Evolutionary conservation across 2,888 invertebrate species (phyloP).

Genomic region (Endomychus coccineus): DNA sequence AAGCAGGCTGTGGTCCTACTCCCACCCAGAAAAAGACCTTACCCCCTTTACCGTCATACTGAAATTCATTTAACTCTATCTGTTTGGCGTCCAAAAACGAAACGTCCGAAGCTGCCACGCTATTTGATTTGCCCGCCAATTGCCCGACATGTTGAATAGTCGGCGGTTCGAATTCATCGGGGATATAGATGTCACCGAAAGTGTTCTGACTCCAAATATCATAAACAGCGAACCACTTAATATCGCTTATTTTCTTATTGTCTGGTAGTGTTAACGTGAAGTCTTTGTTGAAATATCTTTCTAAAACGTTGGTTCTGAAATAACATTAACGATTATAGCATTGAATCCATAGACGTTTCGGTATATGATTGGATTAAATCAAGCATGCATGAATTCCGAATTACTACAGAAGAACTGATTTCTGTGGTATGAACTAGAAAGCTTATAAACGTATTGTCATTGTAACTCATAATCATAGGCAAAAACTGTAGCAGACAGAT

Average conservation of each 20-base stretch:
- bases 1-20: conserved; percentile 78
- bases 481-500: no score
- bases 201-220: conserved; percentile 81
- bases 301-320: conserved; percentile 74
- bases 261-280: conserved; percentile 76
- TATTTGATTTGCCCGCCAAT: conserved; percentile 55
- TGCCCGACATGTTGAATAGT: conserved; percentile 54
- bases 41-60: conserved; percentile 68
- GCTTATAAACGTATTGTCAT: no score
- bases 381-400: no score
- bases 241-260: conserved; percentile 75
- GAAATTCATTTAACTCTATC: conserved; percentile 66
- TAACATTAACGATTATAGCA: conserved; percentile 1
- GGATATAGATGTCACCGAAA: conserved; percentile 84
- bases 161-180: conserved; percentile 85
- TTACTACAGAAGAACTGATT: no score
- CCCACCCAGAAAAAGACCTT: conserved; percentile 85
- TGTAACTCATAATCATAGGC: no score
- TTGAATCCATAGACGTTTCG: no score
- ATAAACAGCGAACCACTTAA: conserved; percentile 85
- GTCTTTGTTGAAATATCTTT: conserved; percentile 79
- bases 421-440: no score
- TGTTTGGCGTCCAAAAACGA: conserved; percentile 75
- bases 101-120: conserved; percentile 63
- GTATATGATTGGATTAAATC: no score